Base-by-base conservation (phyloP, 2,797 vertebrate genomes). In the Melanotaenia parkinsoni region DNA sequence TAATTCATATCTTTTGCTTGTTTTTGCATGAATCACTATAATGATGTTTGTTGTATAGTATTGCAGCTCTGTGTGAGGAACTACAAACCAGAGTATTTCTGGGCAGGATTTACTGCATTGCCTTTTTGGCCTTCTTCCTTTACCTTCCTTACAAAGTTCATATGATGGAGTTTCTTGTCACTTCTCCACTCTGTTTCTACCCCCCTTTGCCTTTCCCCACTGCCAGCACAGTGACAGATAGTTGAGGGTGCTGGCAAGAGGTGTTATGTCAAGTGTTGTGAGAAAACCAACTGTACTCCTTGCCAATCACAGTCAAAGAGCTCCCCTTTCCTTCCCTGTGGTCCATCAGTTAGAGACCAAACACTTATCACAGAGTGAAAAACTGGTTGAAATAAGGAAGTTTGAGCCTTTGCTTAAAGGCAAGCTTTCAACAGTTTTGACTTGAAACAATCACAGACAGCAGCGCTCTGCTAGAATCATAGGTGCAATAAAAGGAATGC, bases 141-240 rank as follows among this genome's bases (percentile, higher is more conserved):
- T 63, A 32, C 45, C 47, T 20, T 76, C 72, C 63, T 86, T 50
- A 65, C 76, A 81, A 81, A 76, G 74, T 78, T 79, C 33, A 75
- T 3, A 47, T 79, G 82, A 88, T 89, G 78, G 89, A 88, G 84
- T 75, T 63, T 62, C 47, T 72, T 86, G 81, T 87, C 86, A 82
- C 77, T 76, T 72, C 53, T 56, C 63, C 26, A 58, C 30, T 70
- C 37, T 62, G 63, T 57, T 75, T 54, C 67, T 74, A 45, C 76
- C 67, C 72, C 63, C 60, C 1, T 63, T 57, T 26, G 35, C 80
- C 59, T 70, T 70, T 72, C 43, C 67, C 56, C 37, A 5, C 80
- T 81, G 88, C 84, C 80, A 90, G 73, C 71, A 80, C 60, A 70
- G 70, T 86, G 88, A 88, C 88, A 88, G 70, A 84, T 63, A 58